Percentiles rank a stretch among this genome's conserved stretches.
These are phyloP conservation scores for Drosophila monieri DNA, from an alignment of 2,888 invertebrate species.

Conservation along the genomic window DNA sequence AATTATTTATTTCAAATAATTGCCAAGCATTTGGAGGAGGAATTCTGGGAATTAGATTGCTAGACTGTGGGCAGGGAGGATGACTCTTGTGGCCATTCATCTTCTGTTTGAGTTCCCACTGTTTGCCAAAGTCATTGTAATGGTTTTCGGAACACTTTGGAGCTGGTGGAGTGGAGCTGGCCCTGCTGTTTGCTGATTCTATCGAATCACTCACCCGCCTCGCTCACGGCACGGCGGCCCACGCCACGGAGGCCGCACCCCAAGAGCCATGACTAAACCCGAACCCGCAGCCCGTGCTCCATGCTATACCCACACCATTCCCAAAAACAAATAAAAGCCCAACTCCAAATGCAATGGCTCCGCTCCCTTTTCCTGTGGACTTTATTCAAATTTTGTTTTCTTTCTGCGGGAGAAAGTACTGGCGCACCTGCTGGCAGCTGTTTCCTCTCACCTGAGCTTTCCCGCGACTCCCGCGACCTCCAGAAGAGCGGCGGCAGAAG, in stretches of 20 bases:
- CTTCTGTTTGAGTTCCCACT: conserved; percentile 29
- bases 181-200: conserved; percentile 59
- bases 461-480: conserved; percentile 17
- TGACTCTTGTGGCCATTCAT: conserved; percentile 13
- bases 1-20: too few species aligned
- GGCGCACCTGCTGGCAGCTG: conserved; percentile 56
- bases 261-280: conserved; percentile 55
- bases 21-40: too few species aligned
- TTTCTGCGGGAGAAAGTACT: conserved; percentile 60
- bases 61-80: too few species aligned
- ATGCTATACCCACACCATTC: conserved; percentile 1
- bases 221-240: conserved; percentile 7
- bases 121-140: conserved; percentile 67
- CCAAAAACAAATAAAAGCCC: conserved; percentile 15
- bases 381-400: neutral
- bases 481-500: conserved; percentile 41
- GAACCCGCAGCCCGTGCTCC: neutral
- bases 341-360: conserved; percentile 16
- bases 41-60: too few species aligned
- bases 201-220: conserved; percentile 47
- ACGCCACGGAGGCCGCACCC: conserved; percentile 33
- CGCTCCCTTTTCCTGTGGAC: conserved; percentile 40
- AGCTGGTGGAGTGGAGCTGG: too few species aligned
- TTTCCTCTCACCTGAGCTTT: conserved; percentile 28
- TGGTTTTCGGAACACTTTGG: conserved; percentile 49